These are phyloP conservation scores for Atta colombica DNA, from an alignment of 1,140 invertebrate genomes.

Conservation along the genomic window DNA sequence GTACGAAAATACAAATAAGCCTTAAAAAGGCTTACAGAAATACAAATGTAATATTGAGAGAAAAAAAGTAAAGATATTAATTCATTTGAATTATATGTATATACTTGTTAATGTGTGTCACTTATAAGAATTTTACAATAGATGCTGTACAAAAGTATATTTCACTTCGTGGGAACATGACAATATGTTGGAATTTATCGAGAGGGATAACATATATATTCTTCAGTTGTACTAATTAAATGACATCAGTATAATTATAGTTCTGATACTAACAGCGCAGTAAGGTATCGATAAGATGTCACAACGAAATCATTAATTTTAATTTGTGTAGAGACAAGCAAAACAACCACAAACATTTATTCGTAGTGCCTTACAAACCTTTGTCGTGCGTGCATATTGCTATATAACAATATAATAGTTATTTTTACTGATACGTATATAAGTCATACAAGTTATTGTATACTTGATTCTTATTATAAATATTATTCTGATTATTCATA, in stretches of 20 bases:
- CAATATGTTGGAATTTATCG: slow-evolving; percentile 10
- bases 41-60: too few species aligned
- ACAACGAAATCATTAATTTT: slow-evolving; percentile 14
- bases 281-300: background rate
- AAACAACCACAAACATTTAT: background rate
- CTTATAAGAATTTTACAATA: background rate
- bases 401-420: background rate
- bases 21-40: too few species aligned
- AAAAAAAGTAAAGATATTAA: background rate
- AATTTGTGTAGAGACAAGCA: background rate
- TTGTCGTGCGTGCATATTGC: background rate
- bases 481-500: background rate
- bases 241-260: background rate
- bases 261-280: background rate
- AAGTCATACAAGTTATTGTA: background rate
- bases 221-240: background rate
- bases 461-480: background rate
- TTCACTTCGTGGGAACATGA: background rate
- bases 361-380: background rate
- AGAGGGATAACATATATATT: background rate
- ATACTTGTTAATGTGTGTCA: background rate
- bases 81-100: too few species aligned
- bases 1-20: too few species aligned
- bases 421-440: background rate
- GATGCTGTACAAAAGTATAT: background rate